Evolutionary conservation across 2,797 vertebrate genomes (phyloP).

Genomic region (Fringilla coelebs): DNA sequence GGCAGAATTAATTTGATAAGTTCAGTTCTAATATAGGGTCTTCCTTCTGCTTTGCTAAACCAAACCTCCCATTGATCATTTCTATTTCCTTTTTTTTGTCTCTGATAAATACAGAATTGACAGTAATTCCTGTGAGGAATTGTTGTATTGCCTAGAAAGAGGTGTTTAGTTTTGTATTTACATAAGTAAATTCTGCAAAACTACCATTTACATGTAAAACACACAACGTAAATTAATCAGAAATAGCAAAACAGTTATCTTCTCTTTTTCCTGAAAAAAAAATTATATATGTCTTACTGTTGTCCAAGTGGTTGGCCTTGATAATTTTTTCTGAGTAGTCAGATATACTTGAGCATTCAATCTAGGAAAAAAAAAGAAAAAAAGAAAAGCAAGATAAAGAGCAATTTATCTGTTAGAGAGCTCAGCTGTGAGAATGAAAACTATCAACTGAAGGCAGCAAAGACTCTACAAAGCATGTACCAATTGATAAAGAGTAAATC

Average conservation of each 20-base stretch:
- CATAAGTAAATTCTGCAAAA: neutral
- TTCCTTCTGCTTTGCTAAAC: neutral
- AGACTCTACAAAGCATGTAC: neutral
- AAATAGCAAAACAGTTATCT: neutral
- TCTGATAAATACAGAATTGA: neutral
- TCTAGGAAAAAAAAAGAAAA: conserved; percentile 74
- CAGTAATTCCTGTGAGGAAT: neutral
- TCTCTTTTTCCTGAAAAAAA: conserved; percentile 20
- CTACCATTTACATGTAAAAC: neutral
- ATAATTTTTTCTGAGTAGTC: conserved; percentile 99
- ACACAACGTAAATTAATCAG: neutral
- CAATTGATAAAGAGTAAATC: neutral
- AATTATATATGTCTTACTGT: conserved; percentile 80
- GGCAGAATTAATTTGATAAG: neutral
- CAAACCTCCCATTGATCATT: neutral
- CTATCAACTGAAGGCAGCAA: neutral
- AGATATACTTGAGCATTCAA: conserved; percentile 98
- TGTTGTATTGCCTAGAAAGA: neutral
- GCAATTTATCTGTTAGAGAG: neutral
- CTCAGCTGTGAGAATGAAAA: neutral
- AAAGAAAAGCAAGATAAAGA: conserved; percentile 12
- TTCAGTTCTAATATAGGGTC: neutral
- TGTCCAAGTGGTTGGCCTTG: conserved; percentile 97
- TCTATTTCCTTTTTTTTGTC: neutral
- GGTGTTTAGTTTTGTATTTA: neutral